phyloP scores from a whole-genome alignment of 2,888 invertebrate genomes.

The Netelia melanura region DNA sequence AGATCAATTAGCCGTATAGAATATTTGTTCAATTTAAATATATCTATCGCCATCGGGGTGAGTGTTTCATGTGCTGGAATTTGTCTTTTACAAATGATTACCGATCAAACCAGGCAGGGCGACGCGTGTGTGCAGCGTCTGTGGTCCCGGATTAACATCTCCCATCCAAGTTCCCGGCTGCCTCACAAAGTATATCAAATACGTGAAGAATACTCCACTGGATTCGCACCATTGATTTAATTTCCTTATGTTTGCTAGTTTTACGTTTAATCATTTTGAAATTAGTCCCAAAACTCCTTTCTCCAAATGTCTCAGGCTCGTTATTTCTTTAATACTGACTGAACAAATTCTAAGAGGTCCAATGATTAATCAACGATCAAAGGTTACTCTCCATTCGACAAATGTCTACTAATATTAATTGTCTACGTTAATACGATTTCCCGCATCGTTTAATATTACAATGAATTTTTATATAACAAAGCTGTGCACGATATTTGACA shows the following conservation, averaged over 20 bases:
- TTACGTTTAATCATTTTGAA: slow-evolving; percentile 1
- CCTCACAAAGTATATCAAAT: slow-evolving; percentile 81
- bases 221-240: slow-evolving; percentile 57
- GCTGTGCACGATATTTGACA: slow-evolving; percentile 17
- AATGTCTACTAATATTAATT: slow-evolving; percentile 5
- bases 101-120: slow-evolving; percentile 88
- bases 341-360: background rate
- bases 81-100: slow-evolving; percentile 86
- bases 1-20: slow-evolving; percentile 57
- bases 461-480: slow-evolving; percentile 22
- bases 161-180: slow-evolving; percentile 82
- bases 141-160: slow-evolving; percentile 85
- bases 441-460: slow-evolving; percentile 5
- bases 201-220: slow-evolving; percentile 75
- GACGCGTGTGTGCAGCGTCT: slow-evolving; percentile 88
- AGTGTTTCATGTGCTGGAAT: slow-evolving; percentile 20
- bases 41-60: slow-evolving; percentile 46
- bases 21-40: slow-evolving; percentile 57
- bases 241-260: slow-evolving; percentile 47
- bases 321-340: slow-evolving; percentile 42
- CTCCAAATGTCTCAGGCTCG: background rate
- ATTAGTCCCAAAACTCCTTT: background rate
- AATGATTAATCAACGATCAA: background rate
- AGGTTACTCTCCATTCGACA: background rate
- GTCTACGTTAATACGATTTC: slow-evolving; percentile 36